A percentile compares a stretch with the other conserved stretches of the same genome.
Conservation (phyloP, 64 coral and sea anemone genomes). For the Trachythela sp. region DNA sequence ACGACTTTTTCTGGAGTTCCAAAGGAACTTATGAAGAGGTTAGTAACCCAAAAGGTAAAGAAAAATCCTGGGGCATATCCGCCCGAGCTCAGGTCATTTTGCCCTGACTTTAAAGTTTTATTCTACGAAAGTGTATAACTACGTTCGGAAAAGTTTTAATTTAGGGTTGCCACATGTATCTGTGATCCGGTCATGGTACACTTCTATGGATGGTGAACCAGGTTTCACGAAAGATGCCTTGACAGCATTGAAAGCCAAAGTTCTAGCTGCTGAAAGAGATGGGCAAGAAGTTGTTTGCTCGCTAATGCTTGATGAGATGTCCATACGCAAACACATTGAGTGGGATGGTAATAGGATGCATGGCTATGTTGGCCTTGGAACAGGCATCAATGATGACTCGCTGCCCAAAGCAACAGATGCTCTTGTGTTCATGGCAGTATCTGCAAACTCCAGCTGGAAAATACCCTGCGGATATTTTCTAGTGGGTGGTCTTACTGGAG, state of each 20-base stretch:
- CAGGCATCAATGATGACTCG: background rate
- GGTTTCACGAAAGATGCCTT: slow-evolving; percentile 4
- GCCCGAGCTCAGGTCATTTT: background rate
- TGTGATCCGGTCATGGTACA: no score
- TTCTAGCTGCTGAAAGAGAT: background rate
- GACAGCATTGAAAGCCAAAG: background rate
- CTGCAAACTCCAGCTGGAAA: no score
- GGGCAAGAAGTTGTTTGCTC: background rate
- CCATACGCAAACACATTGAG: background rate
- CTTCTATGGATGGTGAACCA: background rate
- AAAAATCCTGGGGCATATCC: no score
- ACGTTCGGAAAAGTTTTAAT: background rate
- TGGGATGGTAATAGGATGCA: background rate
- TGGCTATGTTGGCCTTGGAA: background rate
- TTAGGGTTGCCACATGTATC: background rate
- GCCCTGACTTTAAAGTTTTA: background rate
- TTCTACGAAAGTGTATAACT: background rate
- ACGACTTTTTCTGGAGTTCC: background rate
- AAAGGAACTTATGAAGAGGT: background rate
- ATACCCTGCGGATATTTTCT: no score
- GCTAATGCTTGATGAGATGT: background rate
- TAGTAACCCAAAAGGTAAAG: background rate
- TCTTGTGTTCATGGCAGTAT: background rate
- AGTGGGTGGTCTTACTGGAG: no score
- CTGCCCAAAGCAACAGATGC: background rate